phyloP scores from a whole-genome alignment of 2,113 vertebrate genomes.

The Melanostigma gelatinosum region DNA sequence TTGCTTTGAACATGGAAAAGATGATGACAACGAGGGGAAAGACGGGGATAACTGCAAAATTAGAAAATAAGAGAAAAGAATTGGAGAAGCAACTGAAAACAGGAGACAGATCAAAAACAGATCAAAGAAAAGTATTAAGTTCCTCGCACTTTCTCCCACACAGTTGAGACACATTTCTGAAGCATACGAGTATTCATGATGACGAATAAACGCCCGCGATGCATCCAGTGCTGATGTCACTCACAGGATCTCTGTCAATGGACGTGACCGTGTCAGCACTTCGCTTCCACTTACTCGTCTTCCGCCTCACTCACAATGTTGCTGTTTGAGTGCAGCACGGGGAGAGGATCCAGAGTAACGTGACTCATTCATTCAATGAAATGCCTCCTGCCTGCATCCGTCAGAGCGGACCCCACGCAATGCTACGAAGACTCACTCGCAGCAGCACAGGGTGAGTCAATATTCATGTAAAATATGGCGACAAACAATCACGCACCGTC shows the following conservation, averaged over 20 bases:
- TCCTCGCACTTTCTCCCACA: not conserved
- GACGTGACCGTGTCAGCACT: constrained; percentile 30
- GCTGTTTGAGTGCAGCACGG: constrained; percentile 11
- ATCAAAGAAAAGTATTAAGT: not conserved
- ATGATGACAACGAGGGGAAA: constrained; percentile 54
- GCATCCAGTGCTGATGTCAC: constrained; percentile 35
- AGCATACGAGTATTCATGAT: constrained; percentile 33
- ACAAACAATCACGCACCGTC: not conserved
- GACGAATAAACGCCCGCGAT: constrained; percentile 38
- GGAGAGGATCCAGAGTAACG: constrained; percentile 7
- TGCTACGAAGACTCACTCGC: constrained; percentile 26
- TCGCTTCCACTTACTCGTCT: constrained; percentile 50
- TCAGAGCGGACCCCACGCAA: constrained; percentile 20
- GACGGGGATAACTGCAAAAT: constrained; percentile 42
- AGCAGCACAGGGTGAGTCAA: constrained; percentile 35
- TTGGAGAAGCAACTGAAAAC: constrained; percentile 14
- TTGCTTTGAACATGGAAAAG: constrained; percentile 71
- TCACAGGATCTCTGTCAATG: constrained; percentile 13
- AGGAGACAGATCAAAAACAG: not conserved
- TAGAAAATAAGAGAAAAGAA: constrained; percentile 32
- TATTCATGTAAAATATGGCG: constrained; percentile 22
- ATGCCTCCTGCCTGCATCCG: constrained; percentile 49
- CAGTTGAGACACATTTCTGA: not conserved
- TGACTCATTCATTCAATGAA: constrained; percentile 67
- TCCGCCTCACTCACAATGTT: constrained; percentile 21